Base-by-base conservation (phyloP, 2,888 invertebrate species). In the Yponomeuta plumbellus region DNA sequence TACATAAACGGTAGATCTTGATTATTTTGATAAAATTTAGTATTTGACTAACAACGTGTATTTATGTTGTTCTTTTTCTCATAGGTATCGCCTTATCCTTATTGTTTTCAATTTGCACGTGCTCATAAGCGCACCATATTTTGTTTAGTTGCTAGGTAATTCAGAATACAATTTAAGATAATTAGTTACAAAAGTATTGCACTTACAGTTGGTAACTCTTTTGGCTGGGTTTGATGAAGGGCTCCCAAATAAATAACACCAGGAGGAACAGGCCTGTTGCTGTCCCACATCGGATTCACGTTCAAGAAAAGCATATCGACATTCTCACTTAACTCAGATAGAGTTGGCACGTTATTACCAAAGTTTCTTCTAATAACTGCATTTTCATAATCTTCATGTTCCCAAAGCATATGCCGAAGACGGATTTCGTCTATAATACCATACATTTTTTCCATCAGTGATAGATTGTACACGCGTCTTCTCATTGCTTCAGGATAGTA, bases 131-230 rank as follows among this genome's bases (percentile, higher is more conserved):
- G 26, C 26, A 26, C 26, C 26, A n/a, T n/a, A n/a, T n/a, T n/a
- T n/a, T n/a, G n/a, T n/a, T n/a, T n/a, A n/a, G n/a, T n/a, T n/a
- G n/a, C n/a, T n/a, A n/a, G n/a, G n/a, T n/a, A n/a, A n/a, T n/a
- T n/a, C n/a, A n/a, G n/a, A n/a, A n/a, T n/a, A n/a, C n/a, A n/a
- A n/a, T n/a, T n/a, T n/a, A n/a, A n/a, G n/a, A n/a, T 34, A 34
- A 0, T 34, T 34, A 1, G 17, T 52, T 17, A 52, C 44, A 52
- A 52, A 17, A 3, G 1, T 8, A 17, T 52, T 2, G 3, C 17
- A 59, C 66, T 67, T 40, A 67, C 67, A 10, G 34, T 1, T 6
- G 65, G 65, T 57, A 65, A 23, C 10, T 23, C 26, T 44, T 65
- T 65, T 17, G 10, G 44, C 21, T 52, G 13, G 17, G 23, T 52